Evolutionary conservation across 2,797 vertebrate genomes (phyloP).

Genomic region (Manis pentadactyla): DNA sequence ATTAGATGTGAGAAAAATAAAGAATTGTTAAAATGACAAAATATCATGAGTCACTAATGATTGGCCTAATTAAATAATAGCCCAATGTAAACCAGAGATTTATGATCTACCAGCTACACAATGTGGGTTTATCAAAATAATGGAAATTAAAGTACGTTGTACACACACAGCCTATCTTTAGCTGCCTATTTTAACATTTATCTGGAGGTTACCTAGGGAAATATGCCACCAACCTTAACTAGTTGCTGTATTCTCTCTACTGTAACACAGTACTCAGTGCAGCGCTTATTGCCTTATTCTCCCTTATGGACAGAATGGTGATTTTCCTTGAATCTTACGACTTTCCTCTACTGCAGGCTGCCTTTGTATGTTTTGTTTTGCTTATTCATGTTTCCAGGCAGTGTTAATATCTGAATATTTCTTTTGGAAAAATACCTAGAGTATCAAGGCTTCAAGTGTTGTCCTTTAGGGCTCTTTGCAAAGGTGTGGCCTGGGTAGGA

Average conservation of each 20-base stretch:
- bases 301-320: not conserved
- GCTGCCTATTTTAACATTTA: conserved; percentile 62
- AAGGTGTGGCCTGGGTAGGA: not conserved
- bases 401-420: conserved; percentile 36
- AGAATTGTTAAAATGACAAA: conserved; percentile 86
- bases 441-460: not conserved
- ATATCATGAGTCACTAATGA: conserved; percentile 78
- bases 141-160: conserved; percentile 67
- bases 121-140: conserved; percentile 75
- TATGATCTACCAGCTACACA: conserved; percentile 68
- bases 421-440: conserved; percentile 50
- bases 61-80: conserved; percentile 83
- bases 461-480: not conserved
- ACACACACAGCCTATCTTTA: conserved; percentile 38
- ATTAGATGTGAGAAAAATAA: conserved; percentile 88
- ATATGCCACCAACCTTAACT: conserved; percentile 2
- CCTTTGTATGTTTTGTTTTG: conserved; percentile 50
- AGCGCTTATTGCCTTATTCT: not conserved
- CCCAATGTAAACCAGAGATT: conserved; percentile 79
- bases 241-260: conserved; percentile 44
- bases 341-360: not conserved
- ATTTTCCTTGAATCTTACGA: conserved; percentile 23
- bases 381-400: not conserved
- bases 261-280: not conserved
- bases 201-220: conserved; percentile 47